Evolutionary conservation across 1,140 invertebrate genomes (phyloP).

Genomic region (Aradophagus sp.): DNA sequence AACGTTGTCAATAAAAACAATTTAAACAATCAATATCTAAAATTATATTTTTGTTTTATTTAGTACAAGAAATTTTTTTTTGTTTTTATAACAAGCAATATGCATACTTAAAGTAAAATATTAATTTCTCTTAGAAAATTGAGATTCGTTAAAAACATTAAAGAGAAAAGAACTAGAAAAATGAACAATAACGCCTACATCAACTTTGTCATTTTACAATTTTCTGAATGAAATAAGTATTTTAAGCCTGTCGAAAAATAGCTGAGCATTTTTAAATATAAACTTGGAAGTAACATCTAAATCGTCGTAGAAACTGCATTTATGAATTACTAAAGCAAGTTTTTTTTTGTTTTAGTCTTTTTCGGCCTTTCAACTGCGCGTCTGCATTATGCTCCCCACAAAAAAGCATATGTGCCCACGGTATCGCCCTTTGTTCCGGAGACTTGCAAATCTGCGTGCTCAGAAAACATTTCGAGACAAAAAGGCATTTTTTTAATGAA

Average conservation of each 20-base stretch:
- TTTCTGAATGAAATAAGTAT: constrained; percentile 22
- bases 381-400: constrained; percentile 26
- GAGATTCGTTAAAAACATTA: too few species aligned
- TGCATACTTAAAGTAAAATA: too few species aligned
- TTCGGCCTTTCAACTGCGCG: constrained; percentile 25
- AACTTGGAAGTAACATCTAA: constrained; percentile 21
- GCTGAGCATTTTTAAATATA: constrained; percentile 20
- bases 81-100: too few species aligned
- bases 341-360: constrained; percentile 20
- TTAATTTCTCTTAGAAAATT: too few species aligned
- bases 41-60: too few species aligned
- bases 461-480: constrained; percentile 28
- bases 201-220: background rate
- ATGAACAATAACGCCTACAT: too few species aligned
- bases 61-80: too few species aligned
- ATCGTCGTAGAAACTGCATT: constrained; percentile 30
- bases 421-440: constrained; percentile 43
- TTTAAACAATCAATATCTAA: background rate
- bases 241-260: constrained; percentile 12
- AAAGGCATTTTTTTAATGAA: constrained; percentile 37
- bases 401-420: constrained; percentile 36
- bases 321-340: constrained; percentile 20
- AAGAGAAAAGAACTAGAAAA: too few species aligned
- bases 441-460: constrained; percentile 35
- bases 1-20: too few species aligned